Base-by-base conservation (phyloP, 1,140 invertebrate genomes). In the Philotrypesis tridentata region DNA sequence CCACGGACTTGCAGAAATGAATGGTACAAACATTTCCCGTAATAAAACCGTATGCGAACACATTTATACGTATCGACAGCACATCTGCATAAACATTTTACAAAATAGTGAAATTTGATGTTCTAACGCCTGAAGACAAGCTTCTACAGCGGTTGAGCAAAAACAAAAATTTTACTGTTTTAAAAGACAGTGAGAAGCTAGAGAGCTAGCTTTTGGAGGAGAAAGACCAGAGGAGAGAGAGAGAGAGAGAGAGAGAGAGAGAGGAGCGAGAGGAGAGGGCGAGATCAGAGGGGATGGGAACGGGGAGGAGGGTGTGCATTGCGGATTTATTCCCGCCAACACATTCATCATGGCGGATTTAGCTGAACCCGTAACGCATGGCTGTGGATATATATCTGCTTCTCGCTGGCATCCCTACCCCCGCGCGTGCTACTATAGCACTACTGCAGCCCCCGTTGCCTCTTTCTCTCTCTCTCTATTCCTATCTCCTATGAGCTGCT, bases 341-440 rank as follows among this genome's bases (percentile, higher is more conserved):
- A 92, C 91, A 92, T 92, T 92, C 90, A 92, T 92, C 91, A 92
- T 91, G 91, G 91, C 90, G 90, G 91, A 92, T 92, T 92, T 92
- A 92, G 91, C 90, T 92, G 91, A 92, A 91, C 91, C 91, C 91
- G 90, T 91, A 91, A 92, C 90, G 90, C 90, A 92, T 92, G 90
- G 90, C 90, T 86, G 83, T 90, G 89, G 91, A 91, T 91, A 92
- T 92, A 92, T 92, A 91, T 92, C 89, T 91, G 88, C 87, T 88
- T 87, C 85, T 86, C 85, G 86, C 88, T 87, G 84, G 83, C 70
- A 82, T 82, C 79, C 81, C 60, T 76, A 80, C 80, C 68, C 79
- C 40, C 67, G 55, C 67, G 61, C 17, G 61, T 31, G 1, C 31
- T 40, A 14, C 48, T 40, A 17, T 55, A 17, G 17, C 6, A 21